Conservation (phyloP, 1,140 invertebrate species). For the Drosophila novamexicana region DNA sequence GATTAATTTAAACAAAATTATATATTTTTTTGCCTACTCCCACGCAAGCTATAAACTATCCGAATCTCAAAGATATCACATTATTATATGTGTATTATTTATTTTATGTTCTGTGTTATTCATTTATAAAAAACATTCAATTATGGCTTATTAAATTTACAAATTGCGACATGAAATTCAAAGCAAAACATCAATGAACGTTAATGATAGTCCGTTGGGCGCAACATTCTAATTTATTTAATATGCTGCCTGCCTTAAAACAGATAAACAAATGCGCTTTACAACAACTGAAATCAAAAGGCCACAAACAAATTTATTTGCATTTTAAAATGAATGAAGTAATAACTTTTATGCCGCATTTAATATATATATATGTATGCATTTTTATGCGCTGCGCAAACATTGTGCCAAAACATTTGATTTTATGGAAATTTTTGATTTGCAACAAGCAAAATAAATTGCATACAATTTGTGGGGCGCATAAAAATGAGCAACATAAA, state of each 20-base stretch:
- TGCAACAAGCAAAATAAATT: slow-evolving; percentile 81
- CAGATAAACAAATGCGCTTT: not conserved
- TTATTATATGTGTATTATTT: not conserved
- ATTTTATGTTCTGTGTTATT: not conserved
- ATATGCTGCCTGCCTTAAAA: slow-evolving; percentile 11
- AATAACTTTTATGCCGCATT: slow-evolving; percentile 81
- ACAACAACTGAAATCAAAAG: slow-evolving; percentile 31
- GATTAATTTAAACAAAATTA: too few relatives aligned
- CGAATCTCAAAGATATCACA: too few relatives aligned
- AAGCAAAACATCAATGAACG: not conserved
- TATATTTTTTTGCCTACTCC: too few relatives aligned
- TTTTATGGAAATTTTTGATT: slow-evolving; percentile 81
- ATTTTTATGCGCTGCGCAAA: slow-evolving; percentile 36
- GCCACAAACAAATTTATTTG: slow-evolving; percentile 72
- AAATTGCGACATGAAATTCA: not conserved
- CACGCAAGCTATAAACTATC: too few relatives aligned
- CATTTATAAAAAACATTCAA: slow-evolving; percentile 4
- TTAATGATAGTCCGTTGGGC: not conserved
- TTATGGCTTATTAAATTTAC: slow-evolving; percentile 5
- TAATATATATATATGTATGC: slow-evolving; percentile 37
- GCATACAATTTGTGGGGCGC: slow-evolving; percentile 74
- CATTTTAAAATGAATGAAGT: slow-evolving; percentile 80
- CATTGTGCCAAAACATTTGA: slow-evolving; percentile 66
- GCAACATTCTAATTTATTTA: slow-evolving; percentile 39
- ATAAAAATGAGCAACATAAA: slow-evolving; percentile 73